Conservation (phyloP, 2,113 vertebrate genomes). For the human region DNA sequence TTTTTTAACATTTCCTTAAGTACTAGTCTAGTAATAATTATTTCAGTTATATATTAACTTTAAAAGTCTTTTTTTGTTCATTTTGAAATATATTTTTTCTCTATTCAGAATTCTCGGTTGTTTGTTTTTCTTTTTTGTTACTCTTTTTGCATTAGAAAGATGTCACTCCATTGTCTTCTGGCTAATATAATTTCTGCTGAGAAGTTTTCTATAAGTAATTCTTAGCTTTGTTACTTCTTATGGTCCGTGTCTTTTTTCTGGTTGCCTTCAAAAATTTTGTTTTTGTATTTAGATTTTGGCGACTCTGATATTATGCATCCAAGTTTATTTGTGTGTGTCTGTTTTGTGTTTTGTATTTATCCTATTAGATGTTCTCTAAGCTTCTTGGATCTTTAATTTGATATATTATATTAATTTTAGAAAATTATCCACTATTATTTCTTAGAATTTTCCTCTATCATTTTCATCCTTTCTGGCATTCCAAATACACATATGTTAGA, state of each 20-base stretch:
- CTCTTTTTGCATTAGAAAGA: not conserved
- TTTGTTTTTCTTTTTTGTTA: not conserved
- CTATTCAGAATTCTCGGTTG: not conserved
- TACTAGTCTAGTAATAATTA: not conserved
- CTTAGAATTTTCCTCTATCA: not conserved
- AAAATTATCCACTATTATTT: not conserved
- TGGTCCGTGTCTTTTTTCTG: not conserved
- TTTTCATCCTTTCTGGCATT: not conserved
- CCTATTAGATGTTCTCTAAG: not conserved
- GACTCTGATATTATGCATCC: not conserved
- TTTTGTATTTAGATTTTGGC: not conserved
- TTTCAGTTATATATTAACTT: not conserved
- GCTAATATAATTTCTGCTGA: not conserved
- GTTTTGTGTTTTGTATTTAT: not conserved
- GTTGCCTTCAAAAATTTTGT: not conserved
- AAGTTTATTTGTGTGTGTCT: not conserved
- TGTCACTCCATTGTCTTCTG: not conserved
- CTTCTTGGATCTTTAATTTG: not conserved
- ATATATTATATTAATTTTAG: not conserved
- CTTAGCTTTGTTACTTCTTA: not conserved
- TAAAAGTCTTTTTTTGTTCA: not conserved
- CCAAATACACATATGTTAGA: not conserved
- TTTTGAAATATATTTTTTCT: not conserved
- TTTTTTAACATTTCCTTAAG: not conserved
- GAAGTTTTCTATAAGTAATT: not conserved